These are phyloP conservation scores for Cordylochernes scorpioides DNA, from an alignment of 2,888 invertebrate genomes.

Conservation along the genomic window DNA sequence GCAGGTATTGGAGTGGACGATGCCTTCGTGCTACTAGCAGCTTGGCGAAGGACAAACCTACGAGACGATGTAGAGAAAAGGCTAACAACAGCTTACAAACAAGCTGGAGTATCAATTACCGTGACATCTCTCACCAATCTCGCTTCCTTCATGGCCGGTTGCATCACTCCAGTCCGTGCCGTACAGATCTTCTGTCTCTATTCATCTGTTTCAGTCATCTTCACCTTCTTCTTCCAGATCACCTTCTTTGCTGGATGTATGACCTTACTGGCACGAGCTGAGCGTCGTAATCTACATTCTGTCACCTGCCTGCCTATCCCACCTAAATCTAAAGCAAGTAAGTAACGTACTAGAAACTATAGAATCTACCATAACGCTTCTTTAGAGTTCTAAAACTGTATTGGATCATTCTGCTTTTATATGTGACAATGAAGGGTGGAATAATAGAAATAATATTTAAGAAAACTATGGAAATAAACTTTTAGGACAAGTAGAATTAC, in stretches of 20 bases:
- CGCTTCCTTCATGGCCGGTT: conserved; percentile 25
- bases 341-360: too few species aligned
- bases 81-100: conserved; percentile 60
- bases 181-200: conserved; percentile 76
- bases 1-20: conserved; percentile 82
- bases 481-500: too few species aligned
- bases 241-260: conserved; percentile 76
- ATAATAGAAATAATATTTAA: too few species aligned
- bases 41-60: conserved; percentile 58
- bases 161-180: conserved; percentile 72
- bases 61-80: conserved; percentile 43
- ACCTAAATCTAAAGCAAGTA: conserved; percentile 57
- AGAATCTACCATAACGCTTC: too few species aligned
- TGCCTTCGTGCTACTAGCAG: conserved; percentile 79
- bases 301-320: conserved; percentile 38
- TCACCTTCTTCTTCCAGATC: conserved; percentile 68
- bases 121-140: conserved; percentile 68
- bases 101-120: conserved; percentile 84
- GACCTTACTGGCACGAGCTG: conserved; percentile 64
- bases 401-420: too few species aligned
- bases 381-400: too few species aligned
- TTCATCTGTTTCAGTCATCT: conserved; percentile 64
- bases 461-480: too few species aligned
- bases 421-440: too few species aligned
- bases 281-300: conserved; percentile 58